phyloP scores from a whole-genome alignment of 2,888 invertebrate species.

The Holacanthella duospinosa region DNA sequence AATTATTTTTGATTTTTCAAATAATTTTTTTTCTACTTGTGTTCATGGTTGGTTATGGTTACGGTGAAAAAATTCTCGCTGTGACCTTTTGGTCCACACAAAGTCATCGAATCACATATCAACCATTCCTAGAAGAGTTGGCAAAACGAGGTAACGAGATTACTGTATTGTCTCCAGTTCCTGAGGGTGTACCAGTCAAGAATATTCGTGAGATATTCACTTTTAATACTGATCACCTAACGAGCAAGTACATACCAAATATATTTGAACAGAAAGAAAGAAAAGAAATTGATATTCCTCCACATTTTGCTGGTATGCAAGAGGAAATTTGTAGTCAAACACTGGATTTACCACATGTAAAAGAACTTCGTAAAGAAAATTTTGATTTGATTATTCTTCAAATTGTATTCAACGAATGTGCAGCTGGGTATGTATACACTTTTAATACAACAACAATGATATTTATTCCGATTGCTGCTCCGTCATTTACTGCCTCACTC shows the following conservation, averaged over 20 bases:
- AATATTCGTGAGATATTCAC: background rate
- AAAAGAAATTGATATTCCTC: background rate
- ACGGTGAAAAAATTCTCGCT: constrained; percentile 22
- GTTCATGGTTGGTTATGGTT: too few relatives aligned
- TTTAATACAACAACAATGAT: constrained; percentile 11
- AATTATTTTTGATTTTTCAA: too few relatives aligned
- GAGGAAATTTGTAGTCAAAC: background rate
- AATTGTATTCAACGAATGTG: constrained; percentile 16
- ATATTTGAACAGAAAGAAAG: background rate
- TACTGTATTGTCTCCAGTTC: constrained; percentile 44
- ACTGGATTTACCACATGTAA: constrained; percentile 9
- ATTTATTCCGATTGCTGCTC: background rate
- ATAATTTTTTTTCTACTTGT: too few relatives aligned
- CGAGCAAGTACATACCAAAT: background rate
- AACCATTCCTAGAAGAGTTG: constrained; percentile 45
- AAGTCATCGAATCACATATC: constrained; percentile 21
- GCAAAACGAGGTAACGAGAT: constrained; percentile 48
- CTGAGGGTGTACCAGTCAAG: background rate
- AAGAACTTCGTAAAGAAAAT: constrained; percentile 13
- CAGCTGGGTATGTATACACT: constrained; percentile 11
- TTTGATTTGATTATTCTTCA: constrained; percentile 14
- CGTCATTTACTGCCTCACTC: background rate
- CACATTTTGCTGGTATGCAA: too few relatives aligned
- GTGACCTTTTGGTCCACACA: constrained; percentile 23
- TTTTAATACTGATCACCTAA: background rate